These are phyloP conservation scores for Antechinus flavipes DNA, from an alignment of 2,113 vertebrate genomes.

Conservation along the genomic window DNA sequence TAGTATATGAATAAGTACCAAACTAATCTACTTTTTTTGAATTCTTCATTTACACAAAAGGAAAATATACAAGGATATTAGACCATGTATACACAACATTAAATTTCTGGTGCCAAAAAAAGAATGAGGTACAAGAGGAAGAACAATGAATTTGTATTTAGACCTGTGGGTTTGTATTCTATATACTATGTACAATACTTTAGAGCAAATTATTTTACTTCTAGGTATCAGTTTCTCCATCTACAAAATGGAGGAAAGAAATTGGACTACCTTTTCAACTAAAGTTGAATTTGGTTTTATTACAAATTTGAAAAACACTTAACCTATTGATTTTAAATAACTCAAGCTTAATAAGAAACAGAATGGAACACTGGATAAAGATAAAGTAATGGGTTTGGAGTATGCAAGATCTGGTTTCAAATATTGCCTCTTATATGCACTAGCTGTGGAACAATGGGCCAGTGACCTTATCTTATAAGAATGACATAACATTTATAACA, in stretches of 20 bases:
- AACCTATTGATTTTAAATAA: slow-evolving; percentile 30
- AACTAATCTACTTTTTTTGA: background rate
- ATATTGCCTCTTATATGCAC: background rate
- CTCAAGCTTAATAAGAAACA: slow-evolving; percentile 41
- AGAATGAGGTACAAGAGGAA: slow-evolving; percentile 13
- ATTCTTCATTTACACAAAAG: slow-evolving; percentile 31
- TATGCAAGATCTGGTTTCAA: background rate
- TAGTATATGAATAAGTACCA: slow-evolving; percentile 22
- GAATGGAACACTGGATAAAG: background rate
- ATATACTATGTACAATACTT: background rate
- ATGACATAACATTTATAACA: too few relatives aligned
- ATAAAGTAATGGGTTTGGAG: background rate
- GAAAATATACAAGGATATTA: slow-evolving; percentile 44
- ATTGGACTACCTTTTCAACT: background rate
- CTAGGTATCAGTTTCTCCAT: background rate
- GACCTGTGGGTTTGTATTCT: background rate
- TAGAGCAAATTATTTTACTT: background rate
- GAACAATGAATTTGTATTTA: background rate
- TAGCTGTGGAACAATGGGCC: background rate
- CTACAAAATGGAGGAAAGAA: background rate
- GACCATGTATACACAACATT: slow-evolving; percentile 27
- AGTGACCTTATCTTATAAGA: background rate
- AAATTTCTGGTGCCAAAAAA: background rate
- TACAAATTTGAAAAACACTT: background rate
- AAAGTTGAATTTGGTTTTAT: background rate